Evolutionary conservation across 2,888 invertebrate species (phyloP).

Genomic region (Diaphora mendica): DNA sequence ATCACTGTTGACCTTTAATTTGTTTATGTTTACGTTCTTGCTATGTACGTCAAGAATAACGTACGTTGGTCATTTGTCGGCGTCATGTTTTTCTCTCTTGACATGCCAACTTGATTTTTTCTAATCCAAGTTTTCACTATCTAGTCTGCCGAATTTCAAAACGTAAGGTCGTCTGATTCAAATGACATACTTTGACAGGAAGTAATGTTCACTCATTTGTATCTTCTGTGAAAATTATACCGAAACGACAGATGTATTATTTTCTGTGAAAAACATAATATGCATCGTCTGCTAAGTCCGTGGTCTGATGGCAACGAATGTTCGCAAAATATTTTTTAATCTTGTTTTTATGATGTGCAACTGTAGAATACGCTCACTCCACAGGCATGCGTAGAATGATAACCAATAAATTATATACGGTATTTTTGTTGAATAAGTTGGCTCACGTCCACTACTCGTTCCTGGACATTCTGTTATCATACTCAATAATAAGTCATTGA

Average conservation of each 20-base stretch:
- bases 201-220: conserved; percentile 64
- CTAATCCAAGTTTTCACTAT: conserved; percentile 35
- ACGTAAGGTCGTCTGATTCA: conserved; percentile 54
- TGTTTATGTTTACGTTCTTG: conserved; percentile 10
- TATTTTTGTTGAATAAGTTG: conserved; percentile 82
- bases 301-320: conserved; percentile 62
- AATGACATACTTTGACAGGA: conserved; percentile 61
- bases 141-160: conserved; percentile 50
- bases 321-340: conserved; percentile 73
- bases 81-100: conserved; percentile 2
- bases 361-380: conserved; percentile 73
- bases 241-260: conserved; percentile 69
- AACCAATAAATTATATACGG: conserved; percentile 82
- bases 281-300: conserved; percentile 68
- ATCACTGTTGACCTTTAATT: not conserved
- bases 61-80: conserved; percentile 3
- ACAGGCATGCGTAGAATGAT: conserved; percentile 79
- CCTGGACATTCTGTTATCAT: conserved; percentile 70
- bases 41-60: conserved; percentile 3
- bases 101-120: conserved; percentile 7
- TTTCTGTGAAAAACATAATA: conserved; percentile 63
- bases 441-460: conserved; percentile 77
- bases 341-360: conserved; percentile 84
- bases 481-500: conserved; percentile 67
- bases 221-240: conserved; percentile 65